Percentiles rank a stretch among this genome's conserved stretches.
These are phyloP conservation scores for Drosophila fuyamai DNA, from an alignment of 1,140 invertebrate species.

Conservation along the genomic window DNA sequence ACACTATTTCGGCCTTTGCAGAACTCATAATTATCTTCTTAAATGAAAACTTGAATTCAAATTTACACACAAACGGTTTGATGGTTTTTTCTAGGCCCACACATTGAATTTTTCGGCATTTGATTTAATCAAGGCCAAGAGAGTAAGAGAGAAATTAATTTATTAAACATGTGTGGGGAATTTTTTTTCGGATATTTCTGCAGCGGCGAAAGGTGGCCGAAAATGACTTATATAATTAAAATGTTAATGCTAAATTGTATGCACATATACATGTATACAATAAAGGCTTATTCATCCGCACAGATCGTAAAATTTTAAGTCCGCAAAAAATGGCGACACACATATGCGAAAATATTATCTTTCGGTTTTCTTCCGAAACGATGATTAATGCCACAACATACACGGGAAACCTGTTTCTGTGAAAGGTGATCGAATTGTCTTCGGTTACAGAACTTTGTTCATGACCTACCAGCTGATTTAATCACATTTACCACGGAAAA, in stretches of 20 bases:
- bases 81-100: slow-evolving; percentile 26
- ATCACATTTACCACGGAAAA: slow-evolving; percentile 18
- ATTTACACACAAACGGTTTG: slow-evolving; percentile 38
- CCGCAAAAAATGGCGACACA: slow-evolving; percentile 28
- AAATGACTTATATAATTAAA: slow-evolving; percentile 49
- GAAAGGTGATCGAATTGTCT: slow-evolving; percentile 7
- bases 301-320: slow-evolving; percentile 35
- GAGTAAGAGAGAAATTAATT: slow-evolving; percentile 36
- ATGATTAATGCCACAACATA: slow-evolving; percentile 35
- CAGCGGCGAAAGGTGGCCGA: slow-evolving; percentile 16
- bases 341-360: slow-evolving; percentile 26
- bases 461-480: slow-evolving; percentile 22
- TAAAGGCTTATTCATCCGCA: slow-evolving; percentile 29
- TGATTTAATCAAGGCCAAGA: slow-evolving; percentile 43
- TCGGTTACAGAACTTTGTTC: not conserved
- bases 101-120: slow-evolving; percentile 30
- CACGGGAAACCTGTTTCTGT: slow-evolving; percentile 24
- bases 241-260: slow-evolving; percentile 22
- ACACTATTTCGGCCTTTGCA: slow-evolving; percentile 31
- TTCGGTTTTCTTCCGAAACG: slow-evolving; percentile 30
- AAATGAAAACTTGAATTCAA: slow-evolving; percentile 23
- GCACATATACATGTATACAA: slow-evolving; percentile 16
- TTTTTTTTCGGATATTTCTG: slow-evolving; percentile 32
- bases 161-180: slow-evolving; percentile 42
- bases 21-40: slow-evolving; percentile 44